phyloP scores from a whole-genome alignment of 2,888 invertebrate genomes.

The Oxystoma pomonae region DNA sequence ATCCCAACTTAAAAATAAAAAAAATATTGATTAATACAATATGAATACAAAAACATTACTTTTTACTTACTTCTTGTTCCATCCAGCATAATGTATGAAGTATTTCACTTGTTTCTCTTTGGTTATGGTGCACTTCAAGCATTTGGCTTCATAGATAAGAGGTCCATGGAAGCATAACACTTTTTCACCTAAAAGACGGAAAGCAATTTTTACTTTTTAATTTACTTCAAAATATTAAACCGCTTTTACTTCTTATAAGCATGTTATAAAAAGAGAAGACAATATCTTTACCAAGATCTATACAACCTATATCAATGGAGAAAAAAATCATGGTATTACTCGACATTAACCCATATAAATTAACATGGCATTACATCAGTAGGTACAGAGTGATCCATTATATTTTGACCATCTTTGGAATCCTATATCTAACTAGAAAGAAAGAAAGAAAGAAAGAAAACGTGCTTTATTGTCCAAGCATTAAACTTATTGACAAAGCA shows the following conservation, averaged over 20 bases:
- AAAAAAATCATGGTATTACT: no score
- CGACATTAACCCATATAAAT: no score
- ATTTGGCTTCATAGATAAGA: conserved; percentile 94
- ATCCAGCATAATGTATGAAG: conserved; percentile 94
- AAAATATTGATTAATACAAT: not conserved
- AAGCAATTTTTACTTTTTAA: conserved; percentile 10
- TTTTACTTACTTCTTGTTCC: conserved; percentile 89
- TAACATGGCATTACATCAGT: no score
- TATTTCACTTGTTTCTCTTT: conserved; percentile 88
- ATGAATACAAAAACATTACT: not conserved
- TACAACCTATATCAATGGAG: no score
- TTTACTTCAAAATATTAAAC: not conserved
- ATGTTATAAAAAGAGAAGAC: not conserved
- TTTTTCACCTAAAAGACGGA: conserved; percentile 72
- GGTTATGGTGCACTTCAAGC: conserved; percentile 74
- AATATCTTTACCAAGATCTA: no score
- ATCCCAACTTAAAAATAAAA: conserved; percentile 65
- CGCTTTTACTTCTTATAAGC: conserved; percentile 1
- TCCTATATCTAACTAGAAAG: no score
- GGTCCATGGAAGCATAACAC: conserved; percentile 96
- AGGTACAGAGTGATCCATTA: no score
- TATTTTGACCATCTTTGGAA: no score
- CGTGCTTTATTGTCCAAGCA: no score
- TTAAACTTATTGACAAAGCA: no score
- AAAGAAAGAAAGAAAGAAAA: no score